Evolutionary conservation across 2,797 vertebrate species (phyloP).

Genomic region (Pangasius djambal): DNA sequence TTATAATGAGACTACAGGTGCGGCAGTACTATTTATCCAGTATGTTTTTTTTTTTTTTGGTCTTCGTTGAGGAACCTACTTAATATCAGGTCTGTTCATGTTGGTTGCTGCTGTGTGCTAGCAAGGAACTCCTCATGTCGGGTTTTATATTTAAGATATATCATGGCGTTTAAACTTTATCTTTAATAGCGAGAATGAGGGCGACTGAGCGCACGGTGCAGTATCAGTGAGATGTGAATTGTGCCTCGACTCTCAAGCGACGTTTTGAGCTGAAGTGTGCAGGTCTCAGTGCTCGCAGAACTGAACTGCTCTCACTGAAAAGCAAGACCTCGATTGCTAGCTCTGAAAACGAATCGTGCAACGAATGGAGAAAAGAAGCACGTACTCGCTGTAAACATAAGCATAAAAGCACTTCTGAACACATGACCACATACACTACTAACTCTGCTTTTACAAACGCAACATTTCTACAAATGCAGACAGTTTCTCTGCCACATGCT

Average conservation of each 20-base stretch:
- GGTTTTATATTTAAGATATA: neutral
- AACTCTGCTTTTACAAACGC: too few relatives aligned
- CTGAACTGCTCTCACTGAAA: neutral
- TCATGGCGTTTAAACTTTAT: neutral
- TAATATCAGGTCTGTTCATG: neutral
- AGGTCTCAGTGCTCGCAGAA: neutral
- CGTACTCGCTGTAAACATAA: neutral
- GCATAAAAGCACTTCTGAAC: neutral
- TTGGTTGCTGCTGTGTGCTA: neutral
- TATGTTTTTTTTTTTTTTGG: neutral
- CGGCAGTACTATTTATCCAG: neutral
- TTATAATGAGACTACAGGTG: neutral
- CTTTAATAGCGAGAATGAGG: neutral
- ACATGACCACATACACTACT: neutral
- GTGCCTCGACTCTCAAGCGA: neutral
- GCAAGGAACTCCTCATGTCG: neutral
- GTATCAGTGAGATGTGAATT: neutral
- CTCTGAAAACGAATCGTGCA: neutral
- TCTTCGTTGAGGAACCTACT: neutral
- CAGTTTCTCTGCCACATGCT: neutral
- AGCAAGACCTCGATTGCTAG: too few relatives aligned
- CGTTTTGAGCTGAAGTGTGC: neutral
- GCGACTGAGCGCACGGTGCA: neutral
- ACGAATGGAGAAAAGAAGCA: too few relatives aligned
- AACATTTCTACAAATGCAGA: neutral